Conservation (phyloP, 2,797 vertebrate species). For the Alectoris magna region DNA sequence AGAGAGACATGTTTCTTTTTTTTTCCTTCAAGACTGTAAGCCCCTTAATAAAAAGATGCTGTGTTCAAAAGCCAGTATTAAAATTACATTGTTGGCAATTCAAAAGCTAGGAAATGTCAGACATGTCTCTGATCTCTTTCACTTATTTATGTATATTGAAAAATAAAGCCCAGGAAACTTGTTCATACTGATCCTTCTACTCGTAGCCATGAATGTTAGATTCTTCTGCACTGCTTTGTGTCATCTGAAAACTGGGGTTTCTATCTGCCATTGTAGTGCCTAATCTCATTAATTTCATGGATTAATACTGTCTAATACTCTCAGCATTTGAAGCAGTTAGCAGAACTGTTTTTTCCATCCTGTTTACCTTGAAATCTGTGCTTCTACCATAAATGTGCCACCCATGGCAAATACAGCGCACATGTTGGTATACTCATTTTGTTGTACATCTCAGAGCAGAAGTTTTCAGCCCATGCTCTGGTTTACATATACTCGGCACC, state of each 20-base stretch:
- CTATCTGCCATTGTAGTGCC: not conserved
- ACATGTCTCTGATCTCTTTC: not conserved
- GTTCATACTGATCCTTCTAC: not conserved
- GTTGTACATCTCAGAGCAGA: not conserved
- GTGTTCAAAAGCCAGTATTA: not conserved
- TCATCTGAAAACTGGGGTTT: not conserved
- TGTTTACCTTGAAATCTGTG: not conserved
- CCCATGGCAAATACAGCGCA: not conserved
- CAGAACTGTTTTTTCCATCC: not conserved
- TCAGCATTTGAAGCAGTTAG: not conserved
- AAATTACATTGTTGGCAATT: not conserved
- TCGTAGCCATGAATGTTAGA: not conserved
- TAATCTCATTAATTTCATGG: not conserved
- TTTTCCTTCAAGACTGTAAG: not conserved
- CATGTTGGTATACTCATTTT: not conserved
- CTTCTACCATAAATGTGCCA: not conserved
- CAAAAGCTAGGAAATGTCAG: not conserved
- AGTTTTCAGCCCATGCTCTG: not conserved
- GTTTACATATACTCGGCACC: not conserved
- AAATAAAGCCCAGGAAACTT: not conserved
- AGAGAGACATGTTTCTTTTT: not conserved
- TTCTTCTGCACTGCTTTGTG: not conserved
- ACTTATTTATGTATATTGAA: not conserved
- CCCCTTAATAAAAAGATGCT: not conserved
- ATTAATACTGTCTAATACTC: not conserved